Base-by-base conservation (phyloP, 2,888 invertebrate species). In the Epirrhoe alternata region DNA sequence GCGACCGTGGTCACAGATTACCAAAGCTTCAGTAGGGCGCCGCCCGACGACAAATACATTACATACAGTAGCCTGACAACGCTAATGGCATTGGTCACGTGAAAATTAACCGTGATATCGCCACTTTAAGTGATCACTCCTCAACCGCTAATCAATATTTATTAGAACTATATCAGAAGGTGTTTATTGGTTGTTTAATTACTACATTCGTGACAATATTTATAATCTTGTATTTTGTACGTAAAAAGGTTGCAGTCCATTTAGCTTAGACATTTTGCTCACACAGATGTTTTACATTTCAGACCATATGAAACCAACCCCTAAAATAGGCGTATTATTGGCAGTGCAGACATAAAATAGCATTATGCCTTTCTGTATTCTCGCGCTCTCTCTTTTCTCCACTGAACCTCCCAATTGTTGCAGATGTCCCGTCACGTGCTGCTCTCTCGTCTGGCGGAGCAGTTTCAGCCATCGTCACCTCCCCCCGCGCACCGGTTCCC, bases 381-480 rank as follows among this genome's bases (percentile, higher is more conserved):
- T n/a, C n/a, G n/a, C n/a, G 35, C 35, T 6, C 8, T 10, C 35
- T 6, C 5, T 35, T 10, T 8, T 47, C 47, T 1, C n/a, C 38
- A 16, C 24, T 50, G 55, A 16, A 31, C 7, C 7, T 7, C 5
- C 31, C 12, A 6, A 62, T 62, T 74, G 64, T 33, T 61, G 2
- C 77, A 91, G 90, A 93, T 93, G 92, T 92, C 92, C 12, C 88
- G 92, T 35, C 91, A 92, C 85, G 88, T 91, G 74, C 86, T 93
- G 47, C 82, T 93, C 61, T 92, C 92, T 17, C 88, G 92, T 56
- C 80, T 93, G 80, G 92, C 90, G 66, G 92, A 93, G 84, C 92
- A 92, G 85, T 92, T 92, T 79, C 88, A 87, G 81, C 83, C 86
- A 1, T 80, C 88, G 0, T 87, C 90, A 1, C 87, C 89, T 45